Percentiles rank a stretch among this genome's conserved stretches.
Evolutionary conservation across 2,797 vertebrate genomes (phyloP).

Genomic region (Melanotaenia parkinsoni): DNA sequence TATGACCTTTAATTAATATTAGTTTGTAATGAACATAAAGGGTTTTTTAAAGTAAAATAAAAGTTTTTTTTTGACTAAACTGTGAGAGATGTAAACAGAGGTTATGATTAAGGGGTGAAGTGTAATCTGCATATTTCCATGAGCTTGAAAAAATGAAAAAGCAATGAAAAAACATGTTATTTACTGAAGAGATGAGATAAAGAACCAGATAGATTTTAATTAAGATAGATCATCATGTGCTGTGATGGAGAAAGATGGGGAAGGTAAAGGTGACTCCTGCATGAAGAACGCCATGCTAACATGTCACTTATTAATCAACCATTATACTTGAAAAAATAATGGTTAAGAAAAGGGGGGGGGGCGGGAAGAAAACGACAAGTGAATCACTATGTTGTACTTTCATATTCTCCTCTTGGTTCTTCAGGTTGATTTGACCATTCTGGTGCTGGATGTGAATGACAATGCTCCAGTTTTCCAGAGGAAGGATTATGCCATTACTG

Average conservation of each 20-base stretch:
- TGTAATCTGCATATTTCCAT: conserved; percentile 35
- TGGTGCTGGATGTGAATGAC: conserved; percentile 96
- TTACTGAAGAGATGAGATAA: conserved; percentile 59
- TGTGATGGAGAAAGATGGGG: conserved; percentile 23
- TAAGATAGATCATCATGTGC: conserved; percentile 58
- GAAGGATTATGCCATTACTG: conserved; percentile 88
- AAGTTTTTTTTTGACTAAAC: background rate
- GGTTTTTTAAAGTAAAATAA: background rate
- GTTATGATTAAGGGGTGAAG: background rate
- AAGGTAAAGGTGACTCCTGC: conserved; percentile 12
- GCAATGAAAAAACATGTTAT: conserved; percentile 49
- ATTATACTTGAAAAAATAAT: background rate
- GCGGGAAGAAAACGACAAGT: background rate
- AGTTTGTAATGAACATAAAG: background rate
- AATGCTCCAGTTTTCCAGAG: conserved; percentile 96
- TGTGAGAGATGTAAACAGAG: background rate
- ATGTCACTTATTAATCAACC: background rate
- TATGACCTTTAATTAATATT: no score
- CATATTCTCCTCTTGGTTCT: conserved; percentile 47
- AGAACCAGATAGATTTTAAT: conserved; percentile 66
- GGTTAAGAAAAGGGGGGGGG: no score
- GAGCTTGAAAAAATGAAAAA: background rate
- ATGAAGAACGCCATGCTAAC: background rate
- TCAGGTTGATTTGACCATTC: conserved; percentile 86
- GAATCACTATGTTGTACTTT: background rate